Conservation (phyloP, 2,113 vertebrate genomes). For the Peromyscus polionotus region DNA sequence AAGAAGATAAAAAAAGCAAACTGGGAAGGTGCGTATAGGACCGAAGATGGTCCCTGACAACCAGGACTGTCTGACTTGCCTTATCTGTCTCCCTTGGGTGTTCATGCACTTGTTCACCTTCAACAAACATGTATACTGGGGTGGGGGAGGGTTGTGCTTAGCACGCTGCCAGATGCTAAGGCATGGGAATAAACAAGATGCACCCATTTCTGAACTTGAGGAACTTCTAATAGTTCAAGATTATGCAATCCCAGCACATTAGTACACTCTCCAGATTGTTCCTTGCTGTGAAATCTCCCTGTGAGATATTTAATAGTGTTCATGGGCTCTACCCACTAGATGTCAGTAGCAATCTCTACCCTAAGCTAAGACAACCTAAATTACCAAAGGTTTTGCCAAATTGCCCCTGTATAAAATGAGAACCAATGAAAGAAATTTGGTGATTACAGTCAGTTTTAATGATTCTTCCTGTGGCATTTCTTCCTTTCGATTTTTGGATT, state of each 20-base stretch:
- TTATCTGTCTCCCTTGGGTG: background rate
- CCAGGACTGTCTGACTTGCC: background rate
- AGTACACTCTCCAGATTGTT: background rate
- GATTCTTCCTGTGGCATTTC: background rate
- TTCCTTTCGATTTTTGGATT: background rate
- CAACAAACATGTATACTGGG: background rate
- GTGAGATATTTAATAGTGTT: background rate
- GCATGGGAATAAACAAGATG: background rate
- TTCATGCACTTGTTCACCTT: background rate
- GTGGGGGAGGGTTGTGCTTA: background rate
- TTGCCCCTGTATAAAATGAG: background rate
- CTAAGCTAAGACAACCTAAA: background rate
- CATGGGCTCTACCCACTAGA: slow-evolving; percentile 25
- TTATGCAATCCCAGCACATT: background rate
- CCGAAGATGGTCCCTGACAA: background rate
- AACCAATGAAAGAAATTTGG: background rate
- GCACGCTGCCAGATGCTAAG: background rate
- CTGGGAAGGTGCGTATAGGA: background rate
- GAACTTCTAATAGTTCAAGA: background rate
- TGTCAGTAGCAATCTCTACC: slow-evolving; percentile 32
- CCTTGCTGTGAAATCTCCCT: background rate
- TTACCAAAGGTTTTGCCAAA: background rate
- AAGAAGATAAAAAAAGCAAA: background rate
- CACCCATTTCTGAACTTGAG: background rate
- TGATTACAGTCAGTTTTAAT: background rate